Evolutionary conservation across 2,797 vertebrate genomes (phyloP).

Genomic region (Gila robusta): DNA sequence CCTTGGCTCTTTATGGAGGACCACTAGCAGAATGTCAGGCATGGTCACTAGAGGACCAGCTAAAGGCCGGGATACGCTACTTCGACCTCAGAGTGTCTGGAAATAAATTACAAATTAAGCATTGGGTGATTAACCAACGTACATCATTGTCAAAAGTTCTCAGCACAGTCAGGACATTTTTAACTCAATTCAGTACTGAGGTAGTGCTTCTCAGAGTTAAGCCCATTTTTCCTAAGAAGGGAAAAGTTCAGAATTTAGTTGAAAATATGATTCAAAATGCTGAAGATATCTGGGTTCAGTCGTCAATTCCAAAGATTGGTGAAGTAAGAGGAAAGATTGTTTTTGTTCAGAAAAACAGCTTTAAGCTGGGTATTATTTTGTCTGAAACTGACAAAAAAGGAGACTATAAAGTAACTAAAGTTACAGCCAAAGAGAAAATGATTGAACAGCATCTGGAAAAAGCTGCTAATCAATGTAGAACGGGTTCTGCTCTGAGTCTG

Average conservation of each 20-base stretch:
- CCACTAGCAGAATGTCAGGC: constrained; percentile 60
- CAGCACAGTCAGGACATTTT: constrained; percentile 60
- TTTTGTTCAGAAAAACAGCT: constrained; percentile 67
- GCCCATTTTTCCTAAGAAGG: constrained; percentile 58
- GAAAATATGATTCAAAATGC: constrained; percentile 52
- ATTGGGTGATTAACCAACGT: too few species aligned
- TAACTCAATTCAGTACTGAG: constrained; percentile 61
- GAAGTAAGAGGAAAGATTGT: constrained; percentile 72
- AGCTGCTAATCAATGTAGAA: constrained; percentile 51
- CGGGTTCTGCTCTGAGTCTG: constrained; percentile 35
- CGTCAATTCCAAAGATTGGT: constrained; percentile 63
- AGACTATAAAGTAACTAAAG: constrained; percentile 56
- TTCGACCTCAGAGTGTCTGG: constrained; percentile 70
- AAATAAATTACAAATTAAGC: constrained; percentile 60
- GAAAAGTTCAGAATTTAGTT: constrained; percentile 58
- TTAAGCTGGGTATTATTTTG: constrained; percentile 66
- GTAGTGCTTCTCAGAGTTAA: constrained; percentile 64
- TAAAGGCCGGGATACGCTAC: constrained; percentile 71
- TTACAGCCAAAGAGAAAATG: constrained; percentile 63
- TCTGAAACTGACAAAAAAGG: constrained; percentile 53
- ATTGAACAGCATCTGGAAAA: constrained; percentile 60
- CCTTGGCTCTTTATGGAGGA: constrained; percentile 67
- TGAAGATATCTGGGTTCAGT: too few species aligned
- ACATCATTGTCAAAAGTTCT: constrained; percentile 60
- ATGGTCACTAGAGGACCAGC: constrained; percentile 65